Percentiles rank a stretch among this genome's conserved stretches.
phyloP scores from a whole-genome alignment of 2,888 invertebrate species.

The Sthenelais limicola region DNA sequence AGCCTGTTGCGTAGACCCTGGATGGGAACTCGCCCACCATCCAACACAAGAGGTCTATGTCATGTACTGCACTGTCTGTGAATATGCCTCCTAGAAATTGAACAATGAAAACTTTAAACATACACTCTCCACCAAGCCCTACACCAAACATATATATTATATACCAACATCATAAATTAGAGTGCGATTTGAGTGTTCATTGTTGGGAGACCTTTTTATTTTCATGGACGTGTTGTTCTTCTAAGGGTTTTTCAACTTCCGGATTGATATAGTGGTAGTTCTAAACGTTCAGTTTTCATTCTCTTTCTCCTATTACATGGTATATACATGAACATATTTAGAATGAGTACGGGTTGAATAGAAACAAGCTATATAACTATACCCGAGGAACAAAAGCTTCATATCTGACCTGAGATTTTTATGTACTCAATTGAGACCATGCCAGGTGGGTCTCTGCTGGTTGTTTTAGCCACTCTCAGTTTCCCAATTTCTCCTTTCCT shows the following conservation, averaged over 20 bases:
- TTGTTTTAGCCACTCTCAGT: slow-evolving; percentile 77
- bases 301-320: background rate
- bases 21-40: slow-evolving; percentile 78
- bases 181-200: too few relatives aligned
- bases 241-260: too few relatives aligned
- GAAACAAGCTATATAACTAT: background rate
- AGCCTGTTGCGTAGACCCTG: slow-evolving; percentile 76
- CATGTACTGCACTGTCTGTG: slow-evolving; percentile 81
- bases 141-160: too few relatives aligned
- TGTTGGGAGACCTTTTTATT: too few relatives aligned
- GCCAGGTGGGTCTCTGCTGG: slow-evolving; percentile 78
- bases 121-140: too few relatives aligned
- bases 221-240: too few relatives aligned
- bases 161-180: too few relatives aligned
- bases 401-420: slow-evolving; percentile 72
- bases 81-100: slow-evolving; percentile 77
- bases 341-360: background rate
- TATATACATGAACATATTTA: background rate
- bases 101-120: too few relatives aligned
- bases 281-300: background rate
- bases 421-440: slow-evolving; percentile 75
- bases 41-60: slow-evolving; percentile 79
- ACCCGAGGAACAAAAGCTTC: background rate
- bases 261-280: too few relatives aligned
- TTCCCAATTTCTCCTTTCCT: slow-evolving; percentile 77